Base-by-base conservation (phyloP, 2,888 invertebrate species). In the Drosophila diplacantha region DNA sequence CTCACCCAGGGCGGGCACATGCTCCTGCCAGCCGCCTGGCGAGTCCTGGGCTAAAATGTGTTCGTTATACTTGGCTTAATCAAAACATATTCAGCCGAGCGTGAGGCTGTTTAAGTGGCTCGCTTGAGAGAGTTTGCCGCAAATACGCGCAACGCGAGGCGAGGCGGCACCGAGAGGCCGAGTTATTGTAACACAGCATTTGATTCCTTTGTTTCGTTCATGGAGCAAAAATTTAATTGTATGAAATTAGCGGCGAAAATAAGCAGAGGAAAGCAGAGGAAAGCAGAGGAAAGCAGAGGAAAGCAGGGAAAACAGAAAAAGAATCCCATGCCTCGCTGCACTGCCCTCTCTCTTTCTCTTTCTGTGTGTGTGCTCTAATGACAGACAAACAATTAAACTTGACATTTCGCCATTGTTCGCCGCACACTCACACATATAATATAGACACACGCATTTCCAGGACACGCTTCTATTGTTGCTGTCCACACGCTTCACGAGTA, bases 11-110 rank as follows among this genome's bases (percentile, higher is more conserved):
- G 47, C 61, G 47, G 41, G 47, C 35, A 55, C 49, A 49, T 49
- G 22, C 22, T 3, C 20, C 20, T 37, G 35, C 9, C 37, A 12
- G 26, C 14, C 32, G 8, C 29, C 29, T 2, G 31, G 9, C 18
- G 22, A 5, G 22, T 35, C 46, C 37, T 29, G 34, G 38, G n/a
- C 20, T 22, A 77, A 76, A 78, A 78, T 78, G 77, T 78, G 78
- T 79, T 78, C 78, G 75, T 79, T 79, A 78, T 78, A 79, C 79
- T 79, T 78, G 78, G 78, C 80, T 80, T 79, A 77, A 79, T 79
- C 80, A 80, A 79, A 79, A 79, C 80, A 79, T 80, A 78, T 80
- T 79, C 80, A 79, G 75, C 79, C 75, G 80, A 79, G 78, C 78
- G 80, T 75, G 73, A 79, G 69, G 80, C 78, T 78, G 78, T 79